These are phyloP conservation scores for Enteromius viviparus DNA, from an alignment of 2,797 vertebrate genomes.

Conservation along the genomic window DNA sequence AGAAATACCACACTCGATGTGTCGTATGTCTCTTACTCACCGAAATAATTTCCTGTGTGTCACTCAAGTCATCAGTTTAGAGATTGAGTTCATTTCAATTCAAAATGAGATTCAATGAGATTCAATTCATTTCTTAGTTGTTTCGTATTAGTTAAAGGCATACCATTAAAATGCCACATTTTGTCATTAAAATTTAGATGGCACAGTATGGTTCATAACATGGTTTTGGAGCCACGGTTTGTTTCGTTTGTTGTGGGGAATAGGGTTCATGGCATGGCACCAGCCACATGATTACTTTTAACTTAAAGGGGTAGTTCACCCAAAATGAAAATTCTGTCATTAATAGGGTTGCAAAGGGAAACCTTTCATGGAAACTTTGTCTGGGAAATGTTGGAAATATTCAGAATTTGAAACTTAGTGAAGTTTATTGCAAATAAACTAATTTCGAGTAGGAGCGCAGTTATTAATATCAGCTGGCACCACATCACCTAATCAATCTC, in stretches of 20 bases:
- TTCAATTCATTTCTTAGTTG: neutral
- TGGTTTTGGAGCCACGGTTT: too few relatives aligned
- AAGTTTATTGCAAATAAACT: too few relatives aligned
- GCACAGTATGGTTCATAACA: too few relatives aligned
- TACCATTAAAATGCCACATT: neutral
- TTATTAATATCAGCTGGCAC: too few relatives aligned
- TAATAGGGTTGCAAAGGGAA: too few relatives aligned
- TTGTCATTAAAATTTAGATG: neutral
- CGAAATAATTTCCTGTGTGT: neutral
- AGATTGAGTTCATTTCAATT: neutral
- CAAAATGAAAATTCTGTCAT: neutral
- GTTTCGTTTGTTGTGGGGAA: neutral
- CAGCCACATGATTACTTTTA: neutral
- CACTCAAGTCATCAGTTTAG: slow-evolving; percentile 11
- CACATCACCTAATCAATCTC: too few relatives aligned
- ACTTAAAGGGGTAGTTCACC: neutral
- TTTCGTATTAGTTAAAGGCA: neutral
- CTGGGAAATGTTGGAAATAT: too few relatives aligned
- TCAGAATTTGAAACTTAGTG: too few relatives aligned
- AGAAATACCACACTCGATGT: neutral
- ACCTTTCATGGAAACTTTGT: too few relatives aligned
- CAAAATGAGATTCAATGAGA: too few relatives aligned
- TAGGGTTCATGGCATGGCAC: neutral
- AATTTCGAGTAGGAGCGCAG: too few relatives aligned
- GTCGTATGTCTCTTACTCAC: slow-evolving; percentile 7